These are phyloP conservation scores for Menura novaehollandiae DNA, from an alignment of 2,113 vertebrate species.

Conservation along the genomic window DNA sequence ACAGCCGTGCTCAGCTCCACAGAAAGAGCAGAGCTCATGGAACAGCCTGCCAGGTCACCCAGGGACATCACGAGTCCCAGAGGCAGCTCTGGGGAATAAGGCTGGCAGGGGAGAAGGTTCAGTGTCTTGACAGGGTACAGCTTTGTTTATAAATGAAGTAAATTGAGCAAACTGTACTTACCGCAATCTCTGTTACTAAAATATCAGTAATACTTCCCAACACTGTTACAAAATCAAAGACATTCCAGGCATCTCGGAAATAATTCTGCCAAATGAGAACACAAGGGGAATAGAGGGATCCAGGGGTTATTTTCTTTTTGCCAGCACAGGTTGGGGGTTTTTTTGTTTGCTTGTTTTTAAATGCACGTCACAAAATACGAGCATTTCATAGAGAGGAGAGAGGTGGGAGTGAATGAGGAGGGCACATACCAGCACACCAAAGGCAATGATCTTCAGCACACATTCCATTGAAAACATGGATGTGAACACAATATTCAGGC, in stretches of 20 bases:
- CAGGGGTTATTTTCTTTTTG: not conserved
- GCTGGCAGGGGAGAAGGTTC: not conserved
- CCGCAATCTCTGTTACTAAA: conserved; percentile 96
- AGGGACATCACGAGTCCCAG: not conserved
- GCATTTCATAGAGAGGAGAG: not conserved
- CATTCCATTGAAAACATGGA: conserved; percentile 96
- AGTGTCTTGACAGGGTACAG: not conserved
- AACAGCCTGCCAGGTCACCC: not conserved
- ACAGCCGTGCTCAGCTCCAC: not conserved
- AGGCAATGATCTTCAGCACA: conserved; percentile 93
- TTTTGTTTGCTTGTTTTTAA: not conserved
- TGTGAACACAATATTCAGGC: conserved; percentile 94
- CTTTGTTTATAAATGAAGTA: not conserved
- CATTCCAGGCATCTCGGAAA: conserved; percentile 95
- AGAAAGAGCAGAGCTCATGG: not conserved
- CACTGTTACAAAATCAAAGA: conserved; percentile 97
- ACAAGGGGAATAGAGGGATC: not conserved
- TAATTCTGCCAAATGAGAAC: conserved; percentile 83
- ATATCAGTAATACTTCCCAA: conserved; percentile 99
- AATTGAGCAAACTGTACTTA: conserved; percentile 71
- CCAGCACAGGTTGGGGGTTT: not conserved
- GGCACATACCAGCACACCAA: conserved; percentile 87
- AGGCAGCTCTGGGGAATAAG: not conserved
- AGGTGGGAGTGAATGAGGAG: not conserved
- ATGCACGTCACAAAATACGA: accelerated